These are phyloP conservation scores for Lacerta viridis DNA, from an alignment of 2,797 vertebrate genomes.

Conservation along the genomic window DNA sequence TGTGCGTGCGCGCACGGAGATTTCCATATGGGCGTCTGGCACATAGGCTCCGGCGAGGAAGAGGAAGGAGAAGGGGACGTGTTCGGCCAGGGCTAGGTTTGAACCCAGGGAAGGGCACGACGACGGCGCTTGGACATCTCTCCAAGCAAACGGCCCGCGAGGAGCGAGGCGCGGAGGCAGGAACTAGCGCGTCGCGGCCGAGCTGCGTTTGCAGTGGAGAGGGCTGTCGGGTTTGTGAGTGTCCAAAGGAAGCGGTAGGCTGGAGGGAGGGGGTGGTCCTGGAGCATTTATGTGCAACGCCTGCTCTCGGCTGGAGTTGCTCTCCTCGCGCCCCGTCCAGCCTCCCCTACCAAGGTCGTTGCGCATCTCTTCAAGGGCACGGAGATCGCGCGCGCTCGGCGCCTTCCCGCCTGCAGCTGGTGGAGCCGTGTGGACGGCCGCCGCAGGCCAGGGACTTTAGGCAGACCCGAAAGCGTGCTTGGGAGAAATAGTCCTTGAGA, in stretches of 20 bases:
- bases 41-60: neutral
- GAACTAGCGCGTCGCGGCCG: too few species aligned
- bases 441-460: slow-evolving; percentile 46
- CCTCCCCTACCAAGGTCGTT: slow-evolving; percentile 84
- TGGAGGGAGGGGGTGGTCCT: neutral
- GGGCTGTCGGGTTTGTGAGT: neutral
- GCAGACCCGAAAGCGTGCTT: too few species aligned
- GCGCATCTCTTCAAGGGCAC: slow-evolving; percentile 82
- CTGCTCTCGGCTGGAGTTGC: slow-evolving; percentile 62
- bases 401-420: slow-evolving; percentile 73
- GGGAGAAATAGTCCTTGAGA: slow-evolving; percentile 52
- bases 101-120: neutral
- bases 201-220: too few species aligned
- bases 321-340: slow-evolving; percentile 38
- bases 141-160: neutral
- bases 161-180: neutral
- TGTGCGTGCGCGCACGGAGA: too few species aligned
- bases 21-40: neutral
- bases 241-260: too few species aligned
- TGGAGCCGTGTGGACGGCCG: slow-evolving; percentile 54
- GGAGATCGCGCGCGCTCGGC: slow-evolving; percentile 27
- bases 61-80: neutral
- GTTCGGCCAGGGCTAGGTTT: neutral
- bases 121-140: neutral
- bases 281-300: slow-evolving; percentile 61